Percentiles rank a stretch among this genome's conserved stretches.
Evolutionary conservation across 2,797 vertebrate species (phyloP).

Genomic region (Clarias platycephalus): DNA sequence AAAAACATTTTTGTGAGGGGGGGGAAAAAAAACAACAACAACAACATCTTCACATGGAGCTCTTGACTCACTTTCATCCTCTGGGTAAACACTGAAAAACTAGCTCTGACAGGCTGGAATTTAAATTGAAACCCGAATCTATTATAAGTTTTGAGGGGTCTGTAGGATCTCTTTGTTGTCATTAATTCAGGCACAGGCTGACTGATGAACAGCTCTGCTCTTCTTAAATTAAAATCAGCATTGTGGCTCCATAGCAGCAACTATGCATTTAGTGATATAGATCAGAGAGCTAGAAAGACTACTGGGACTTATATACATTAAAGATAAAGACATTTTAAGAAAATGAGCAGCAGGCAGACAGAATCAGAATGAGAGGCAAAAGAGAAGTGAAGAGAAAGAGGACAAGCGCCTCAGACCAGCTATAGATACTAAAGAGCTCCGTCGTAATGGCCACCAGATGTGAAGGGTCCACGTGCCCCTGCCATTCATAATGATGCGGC

Average conservation of each 20-base stretch:
- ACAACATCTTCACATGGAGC: constrained; percentile 17
- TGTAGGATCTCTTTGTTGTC: constrained; percentile 26
- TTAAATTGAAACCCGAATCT: constrained; percentile 25
- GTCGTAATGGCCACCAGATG: constrained; percentile 65
- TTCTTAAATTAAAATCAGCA: constrained; percentile 11
- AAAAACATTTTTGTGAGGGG: constrained; percentile 33
- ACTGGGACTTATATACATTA: constrained; percentile 12
- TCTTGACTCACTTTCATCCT: constrained; percentile 35
- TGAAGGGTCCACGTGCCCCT: constrained; percentile 37
- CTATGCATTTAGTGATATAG: neutral
- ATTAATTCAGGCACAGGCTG: neutral
- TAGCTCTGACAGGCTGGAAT: constrained; percentile 32
- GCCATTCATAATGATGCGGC: constrained; percentile 22
- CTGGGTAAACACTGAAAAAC: constrained; percentile 49
- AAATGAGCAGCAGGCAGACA: neutral
- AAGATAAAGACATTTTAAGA: neutral
- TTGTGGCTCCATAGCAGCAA: neutral
- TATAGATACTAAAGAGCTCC: constrained; percentile 61
- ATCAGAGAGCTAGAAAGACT: neutral
- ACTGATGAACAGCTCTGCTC: neutral
- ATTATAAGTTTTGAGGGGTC: constrained; percentile 4
- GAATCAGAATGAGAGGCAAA: neutral
- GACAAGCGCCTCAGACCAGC: constrained; percentile 23
- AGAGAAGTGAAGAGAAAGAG: constrained; percentile 1
- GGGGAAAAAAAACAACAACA: neutral